Evolutionary conservation across 2,113 vertebrate species (phyloP).

Genomic region (Paradoxurus hermaphroditus): DNA sequence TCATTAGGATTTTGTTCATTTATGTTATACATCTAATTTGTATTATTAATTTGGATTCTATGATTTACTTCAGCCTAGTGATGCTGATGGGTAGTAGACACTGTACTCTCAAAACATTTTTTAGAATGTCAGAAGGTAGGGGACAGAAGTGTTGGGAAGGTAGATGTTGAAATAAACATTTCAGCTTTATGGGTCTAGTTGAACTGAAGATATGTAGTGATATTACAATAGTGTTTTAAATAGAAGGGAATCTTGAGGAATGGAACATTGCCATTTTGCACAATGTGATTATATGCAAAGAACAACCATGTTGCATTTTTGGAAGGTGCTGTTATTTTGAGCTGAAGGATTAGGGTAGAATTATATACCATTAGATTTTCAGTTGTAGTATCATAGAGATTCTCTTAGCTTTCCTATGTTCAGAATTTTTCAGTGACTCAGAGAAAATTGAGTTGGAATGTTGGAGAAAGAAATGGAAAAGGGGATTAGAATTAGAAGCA

Average conservation of each 20-base stretch:
- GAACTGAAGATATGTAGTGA: background rate
- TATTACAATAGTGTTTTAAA: background rate
- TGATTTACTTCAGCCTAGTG: background rate
- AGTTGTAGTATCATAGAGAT: background rate
- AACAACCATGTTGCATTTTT: background rate
- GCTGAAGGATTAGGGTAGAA: background rate
- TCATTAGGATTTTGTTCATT: background rate
- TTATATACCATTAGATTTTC: conserved; percentile 1
- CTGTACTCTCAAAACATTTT: background rate
- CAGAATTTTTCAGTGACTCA: conserved; percentile 3
- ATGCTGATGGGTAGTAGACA: background rate
- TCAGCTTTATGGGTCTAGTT: background rate
- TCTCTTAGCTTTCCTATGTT: background rate
- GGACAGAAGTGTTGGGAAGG: background rate
- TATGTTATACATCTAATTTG: background rate
- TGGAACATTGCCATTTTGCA: background rate
- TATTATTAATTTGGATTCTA: background rate
- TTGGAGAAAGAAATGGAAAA: background rate
- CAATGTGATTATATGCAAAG: background rate
- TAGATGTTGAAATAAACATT: background rate
- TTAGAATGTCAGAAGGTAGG: background rate
- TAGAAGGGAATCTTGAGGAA: background rate
- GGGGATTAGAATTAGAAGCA: background rate
- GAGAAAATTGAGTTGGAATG: background rate
- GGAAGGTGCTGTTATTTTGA: background rate